A percentile compares a stretch with the other conserved stretches of the same genome.
These are phyloP conservation scores for Chaunax sp. DNA, from an alignment of 2,797 vertebrate species.

Conservation along the genomic window DNA sequence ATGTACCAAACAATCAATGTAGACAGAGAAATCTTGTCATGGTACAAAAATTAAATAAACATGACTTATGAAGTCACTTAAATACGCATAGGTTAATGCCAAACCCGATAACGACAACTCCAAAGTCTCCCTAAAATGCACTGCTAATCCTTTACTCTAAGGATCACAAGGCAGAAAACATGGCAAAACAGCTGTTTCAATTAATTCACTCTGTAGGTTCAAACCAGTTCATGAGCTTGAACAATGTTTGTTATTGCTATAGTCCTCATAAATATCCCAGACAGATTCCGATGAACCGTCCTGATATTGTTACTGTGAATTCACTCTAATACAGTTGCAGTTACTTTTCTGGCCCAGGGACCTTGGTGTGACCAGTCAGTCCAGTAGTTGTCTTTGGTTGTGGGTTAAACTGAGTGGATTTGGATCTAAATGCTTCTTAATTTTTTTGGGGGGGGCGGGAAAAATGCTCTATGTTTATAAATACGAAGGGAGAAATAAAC, in stretches of 20 bases:
- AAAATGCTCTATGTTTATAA: slow-evolving; percentile 54
- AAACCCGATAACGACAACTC: slow-evolving; percentile 53
- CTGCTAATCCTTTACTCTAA: slow-evolving; percentile 37
- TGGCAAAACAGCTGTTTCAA: slow-evolving; percentile 21
- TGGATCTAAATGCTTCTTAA: slow-evolving; percentile 37
- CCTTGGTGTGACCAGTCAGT: slow-evolving; percentile 41
- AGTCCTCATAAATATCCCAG: slow-evolving; percentile 59
- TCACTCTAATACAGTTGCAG: slow-evolving; percentile 19
- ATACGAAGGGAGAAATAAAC: slow-evolving; percentile 50
- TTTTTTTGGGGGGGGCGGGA: too few species aligned
- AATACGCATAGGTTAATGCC: slow-evolving; percentile 54
- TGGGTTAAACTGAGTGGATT: slow-evolving; percentile 53
- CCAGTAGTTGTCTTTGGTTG: slow-evolving; percentile 70
- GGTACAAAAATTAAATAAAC: slow-evolving; percentile 30
- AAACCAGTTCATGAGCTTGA: slow-evolving; percentile 53
- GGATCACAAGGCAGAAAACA: slow-evolving; percentile 28
- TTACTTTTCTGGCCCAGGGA: slow-evolving; percentile 29
- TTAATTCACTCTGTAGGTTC: slow-evolving; percentile 42
- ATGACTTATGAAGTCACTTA: slow-evolving; percentile 43
- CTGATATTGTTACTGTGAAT: slow-evolving; percentile 31
- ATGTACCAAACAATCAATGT: slow-evolving; percentile 17
- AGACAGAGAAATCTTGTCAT: slow-evolving; percentile 34
- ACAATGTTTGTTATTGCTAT: slow-evolving; percentile 77
- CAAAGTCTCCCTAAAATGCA: slow-evolving; percentile 35
- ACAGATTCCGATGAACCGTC: slow-evolving; percentile 48